Conservation (phyloP, 2,797 vertebrate species). For the Protonibea diacanthus region DNA sequence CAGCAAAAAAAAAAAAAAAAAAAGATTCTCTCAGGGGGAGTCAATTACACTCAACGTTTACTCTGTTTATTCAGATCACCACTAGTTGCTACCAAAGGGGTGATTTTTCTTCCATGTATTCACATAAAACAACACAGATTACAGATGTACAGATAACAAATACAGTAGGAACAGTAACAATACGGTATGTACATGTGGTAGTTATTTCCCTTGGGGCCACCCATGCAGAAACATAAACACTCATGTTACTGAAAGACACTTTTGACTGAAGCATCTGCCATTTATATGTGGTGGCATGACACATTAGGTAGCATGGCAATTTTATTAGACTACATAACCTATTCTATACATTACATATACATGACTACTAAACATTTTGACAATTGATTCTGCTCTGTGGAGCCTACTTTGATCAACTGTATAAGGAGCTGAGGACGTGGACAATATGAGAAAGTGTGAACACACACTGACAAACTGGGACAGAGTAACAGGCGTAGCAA, state of each 20-base stretch:
- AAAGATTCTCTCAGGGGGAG: constrained; percentile 57
- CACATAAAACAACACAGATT: constrained; percentile 69
- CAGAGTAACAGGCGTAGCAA: constrained; percentile 43
- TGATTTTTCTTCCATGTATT: constrained; percentile 53
- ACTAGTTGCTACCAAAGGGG: constrained; percentile 65
- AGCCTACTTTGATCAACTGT: neutral
- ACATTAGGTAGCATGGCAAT: constrained; percentile 17
- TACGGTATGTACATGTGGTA: constrained; percentile 52
- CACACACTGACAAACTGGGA: constrained; percentile 51
- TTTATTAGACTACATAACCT: constrained; percentile 17
- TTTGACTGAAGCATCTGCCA: constrained; percentile 42
- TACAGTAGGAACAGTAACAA: constrained; percentile 61
- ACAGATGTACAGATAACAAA: constrained; percentile 66
- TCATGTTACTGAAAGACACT: constrained; percentile 48
- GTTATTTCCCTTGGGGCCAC: constrained; percentile 53
- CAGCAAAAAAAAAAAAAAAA: constrained; percentile 41
- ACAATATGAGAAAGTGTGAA: constrained; percentile 59
- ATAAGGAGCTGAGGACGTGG: constrained; percentile 27
- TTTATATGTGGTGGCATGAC: constrained; percentile 32
- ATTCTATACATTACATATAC: constrained; percentile 17
- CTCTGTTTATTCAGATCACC: constrained; percentile 71
- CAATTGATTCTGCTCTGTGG: neutral
- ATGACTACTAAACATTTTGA: constrained; percentile 23
- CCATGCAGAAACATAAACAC: constrained; percentile 56
- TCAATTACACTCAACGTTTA: constrained; percentile 69